Evolutionary conservation across 2,113 vertebrate species (phyloP), one percentile per base, ranked within the genome.

Genomic region (Euleptes europaea): DNA sequence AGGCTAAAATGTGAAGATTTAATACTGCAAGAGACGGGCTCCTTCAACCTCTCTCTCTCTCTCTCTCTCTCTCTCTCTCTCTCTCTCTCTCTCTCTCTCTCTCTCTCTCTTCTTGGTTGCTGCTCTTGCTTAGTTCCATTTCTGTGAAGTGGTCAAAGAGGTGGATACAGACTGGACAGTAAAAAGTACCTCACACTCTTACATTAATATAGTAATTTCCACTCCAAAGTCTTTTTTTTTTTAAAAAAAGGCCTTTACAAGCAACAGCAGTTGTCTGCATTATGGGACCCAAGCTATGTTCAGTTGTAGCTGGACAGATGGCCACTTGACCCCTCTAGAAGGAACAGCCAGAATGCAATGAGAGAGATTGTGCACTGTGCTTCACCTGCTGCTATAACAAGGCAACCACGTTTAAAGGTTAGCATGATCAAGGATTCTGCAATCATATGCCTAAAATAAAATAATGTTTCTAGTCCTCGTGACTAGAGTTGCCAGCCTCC

Each of bases 21-120:
- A 91, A 94, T 94, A 92, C 93, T 92, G 88, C 88, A 90, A 2
- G 72, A 94, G 91, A 79, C 87, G 88, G 87, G 87, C 85, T 87
- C 78, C 84, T 84, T 49, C 76, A 82, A 90, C 91, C 82, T 89
- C 87, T 88, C 23, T 21, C 35, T 33, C 33, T 69, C 44, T 44
- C 44, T 44, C 28, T 11, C 47, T 26, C 40, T 14, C 38, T 14
- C 8, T 31, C 11, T 6, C 9, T 19, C 15, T 51, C 40, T n/a
- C n/a, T 69, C 23, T 44, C 84, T 89, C 87, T 87, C 19, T 17
- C n/a, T 33, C 33, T 69, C 44, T 44, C 44, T 44, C 28, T 26
- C 47, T 26, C 6, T 19, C 21, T 35, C 35, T 31, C 19, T 72
- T 17, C 21, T 35, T 28, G 15, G 44, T 88, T 70, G 10, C 85